Base-by-base conservation (phyloP, 2,797 vertebrate species). In the Tenualosa thibaudeaui region DNA sequence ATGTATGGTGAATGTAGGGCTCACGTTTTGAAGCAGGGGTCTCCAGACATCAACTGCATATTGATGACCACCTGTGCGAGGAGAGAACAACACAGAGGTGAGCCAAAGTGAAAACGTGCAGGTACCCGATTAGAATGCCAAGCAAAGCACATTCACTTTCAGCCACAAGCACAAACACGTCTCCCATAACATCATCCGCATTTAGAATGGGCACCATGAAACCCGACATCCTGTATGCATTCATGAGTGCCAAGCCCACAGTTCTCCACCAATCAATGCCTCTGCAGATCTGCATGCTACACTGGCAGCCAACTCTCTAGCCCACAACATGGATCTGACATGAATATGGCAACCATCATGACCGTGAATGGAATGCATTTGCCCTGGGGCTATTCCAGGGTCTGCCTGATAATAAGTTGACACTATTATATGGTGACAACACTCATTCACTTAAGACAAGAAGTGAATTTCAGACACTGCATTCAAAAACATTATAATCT, bases 1-100 rank as follows among this genome's bases (percentile, higher is more conserved):
- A 40, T 26, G 68, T 71, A 68, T 31, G 8, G 37, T 71, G 31
- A 37, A 71, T 12, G 9, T 26, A 81, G 54, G 56, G 83, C 97
- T 97, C 95, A 99, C 98, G 90, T 97, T 97, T 99, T 99, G 92
- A 99, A 99, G 94, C 98, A 99, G 0, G 98, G 97, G 91, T 99
- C 98, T 90, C 98, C 98, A n/a, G 97, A 99, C 97, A 98, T 97
- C 0, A 99, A 96, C 84, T 98, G 98, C 94, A 97, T 99, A 51
- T 94, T 96, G 91, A 99, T 99, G 88, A 97, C 94, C 89, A 99
- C 97, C 98, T 99, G 89, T 49, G 50, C 81, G 81, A 89, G 82
- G n/a, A 91, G 13, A 91, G 86, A 88, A 88, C 50, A 88, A 85
- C 84, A 54, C 37, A 0, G 56, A 40, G n/a, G 50, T 75, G 1